Base-by-base conservation (phyloP, 1,140 invertebrate species). In the Brachionus plicatilis region DNA sequence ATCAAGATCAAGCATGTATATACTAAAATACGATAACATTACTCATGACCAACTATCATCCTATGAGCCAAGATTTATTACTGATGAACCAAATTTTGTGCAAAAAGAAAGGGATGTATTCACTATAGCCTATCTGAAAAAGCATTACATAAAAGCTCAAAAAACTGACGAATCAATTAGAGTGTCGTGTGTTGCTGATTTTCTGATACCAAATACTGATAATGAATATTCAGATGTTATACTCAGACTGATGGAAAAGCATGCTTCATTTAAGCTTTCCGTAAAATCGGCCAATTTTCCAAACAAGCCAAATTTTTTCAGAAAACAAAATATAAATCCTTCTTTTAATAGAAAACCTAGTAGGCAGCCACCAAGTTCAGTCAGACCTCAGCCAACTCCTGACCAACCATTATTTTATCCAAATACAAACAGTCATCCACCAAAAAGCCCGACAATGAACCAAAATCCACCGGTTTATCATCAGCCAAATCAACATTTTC, bases 81-180 rank as follows among this genome's bases (percentile, higher is more conserved):
- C 27, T 17, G 24, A 60, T 80, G 78, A 82, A 14, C 72, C 41
- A 37, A 76, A 47, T 27, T 82, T 27, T 47, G 24, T n/a, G 2
- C 27, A 82, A 24, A 65, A 82, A 45, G 29, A 45, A 82, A 60
- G 53, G 12, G 53, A 82, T 41, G 11, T 82, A 2, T 82, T 82
- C 27, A 41, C 53, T 37, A 41, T 82, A 24, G 79, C 79, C 27
- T 82, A 82, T 65, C 56, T 82, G 37, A 82, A 82, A 68, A 60
- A 82, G 4, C 79, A 82, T 60, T 65, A 43, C 14, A 65, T 82
- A 12, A 60, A 68, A 82, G 53, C 53, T 29, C 20, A 65, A 17
- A 82, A 82, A 65, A 68, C 50, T 8, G 43, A 47, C 47, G 41
- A 82, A 6, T 14, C n/a, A 33, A 41, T 82, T 20, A 33, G 66